phyloP scores from a whole-genome alignment of 1,140 invertebrate genomes.

The Neotoxoptera formosana region DNA sequence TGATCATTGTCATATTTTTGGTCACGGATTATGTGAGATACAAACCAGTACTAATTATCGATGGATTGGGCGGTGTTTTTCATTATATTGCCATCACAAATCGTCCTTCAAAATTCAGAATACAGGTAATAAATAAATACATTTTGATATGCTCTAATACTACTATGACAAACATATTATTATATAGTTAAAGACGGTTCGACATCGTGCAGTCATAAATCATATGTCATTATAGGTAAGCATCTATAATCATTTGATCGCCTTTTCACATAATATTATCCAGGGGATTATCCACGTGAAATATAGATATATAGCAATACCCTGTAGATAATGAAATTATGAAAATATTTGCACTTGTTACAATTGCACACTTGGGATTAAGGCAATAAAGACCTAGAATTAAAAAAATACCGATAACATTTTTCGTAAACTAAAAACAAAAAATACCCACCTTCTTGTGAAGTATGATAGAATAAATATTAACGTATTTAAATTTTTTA shows the following conservation, averaged over 20 bases:
- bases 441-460: too few species aligned
- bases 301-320: background rate
- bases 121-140: constrained; percentile 32
- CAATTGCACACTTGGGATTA: background rate
- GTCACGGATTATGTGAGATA: constrained; percentile 85
- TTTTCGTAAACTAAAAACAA: too few species aligned
- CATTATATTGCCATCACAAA: constrained; percentile 61
- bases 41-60: constrained; percentile 83
- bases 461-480: too few species aligned
- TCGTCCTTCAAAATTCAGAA: constrained; percentile 59
- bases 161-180: background rate
- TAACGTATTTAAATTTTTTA: too few species aligned
- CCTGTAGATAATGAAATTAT: background rate
- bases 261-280: background rate
- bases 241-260: background rate
- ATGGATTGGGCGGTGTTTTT: constrained; percentile 72
- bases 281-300: background rate
- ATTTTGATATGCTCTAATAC: background rate
- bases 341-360: background rate
- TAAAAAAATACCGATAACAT: background rate
- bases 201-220: background rate
- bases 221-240: background rate
- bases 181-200: background rate
- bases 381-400: background rate
- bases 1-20: constrained; percentile 78